Conservation (phyloP, 1,140 invertebrate species). For the Drosophila funebris region DNA sequence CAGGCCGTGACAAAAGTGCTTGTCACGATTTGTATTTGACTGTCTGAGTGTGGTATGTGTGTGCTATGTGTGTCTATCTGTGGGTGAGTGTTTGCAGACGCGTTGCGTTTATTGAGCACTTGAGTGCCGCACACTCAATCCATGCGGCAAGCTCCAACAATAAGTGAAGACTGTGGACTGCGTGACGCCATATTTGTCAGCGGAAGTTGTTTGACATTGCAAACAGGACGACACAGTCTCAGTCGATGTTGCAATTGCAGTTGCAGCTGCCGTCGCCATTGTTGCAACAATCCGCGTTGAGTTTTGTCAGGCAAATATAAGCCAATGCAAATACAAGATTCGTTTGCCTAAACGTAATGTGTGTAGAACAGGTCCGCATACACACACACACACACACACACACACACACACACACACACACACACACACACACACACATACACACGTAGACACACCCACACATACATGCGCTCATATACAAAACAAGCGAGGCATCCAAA, state of each 20-base stretch:
- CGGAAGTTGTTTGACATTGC: slow-evolving; percentile 52
- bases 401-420: slow-evolving; percentile 5
- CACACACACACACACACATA: too few relatives aligned
- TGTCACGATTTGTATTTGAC: slow-evolving; percentile 32
- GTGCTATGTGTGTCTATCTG: slow-evolving; percentile 23
- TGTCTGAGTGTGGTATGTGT: neutral
- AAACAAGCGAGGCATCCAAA: slow-evolving; percentile 10
- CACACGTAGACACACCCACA: neutral
- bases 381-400: slow-evolving; percentile 32
- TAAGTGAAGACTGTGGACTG: slow-evolving; percentile 37
- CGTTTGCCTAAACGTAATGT: slow-evolving; percentile 64
- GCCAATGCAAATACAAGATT: slow-evolving; percentile 67
- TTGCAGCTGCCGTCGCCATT: slow-evolving; percentile 1
- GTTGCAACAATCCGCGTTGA: slow-evolving; percentile 55
- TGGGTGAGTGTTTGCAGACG: slow-evolving; percentile 41
- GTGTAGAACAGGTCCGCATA: slow-evolving; percentile 5
- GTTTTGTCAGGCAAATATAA: slow-evolving; percentile 59
- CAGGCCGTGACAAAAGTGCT: slow-evolving; percentile 43
- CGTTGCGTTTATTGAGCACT: slow-evolving; percentile 72
- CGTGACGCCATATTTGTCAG: slow-evolving; percentile 56
- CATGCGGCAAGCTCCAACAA: slow-evolving; percentile 44
- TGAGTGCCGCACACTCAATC: slow-evolving; percentile 62
- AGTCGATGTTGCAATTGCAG: neutral
- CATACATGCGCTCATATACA: neutral
- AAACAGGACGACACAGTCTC: slow-evolving; percentile 36